Evolutionary conservation across 2,797 vertebrate genomes (phyloP).

Genomic region (Enoplosus armatus): DNA sequence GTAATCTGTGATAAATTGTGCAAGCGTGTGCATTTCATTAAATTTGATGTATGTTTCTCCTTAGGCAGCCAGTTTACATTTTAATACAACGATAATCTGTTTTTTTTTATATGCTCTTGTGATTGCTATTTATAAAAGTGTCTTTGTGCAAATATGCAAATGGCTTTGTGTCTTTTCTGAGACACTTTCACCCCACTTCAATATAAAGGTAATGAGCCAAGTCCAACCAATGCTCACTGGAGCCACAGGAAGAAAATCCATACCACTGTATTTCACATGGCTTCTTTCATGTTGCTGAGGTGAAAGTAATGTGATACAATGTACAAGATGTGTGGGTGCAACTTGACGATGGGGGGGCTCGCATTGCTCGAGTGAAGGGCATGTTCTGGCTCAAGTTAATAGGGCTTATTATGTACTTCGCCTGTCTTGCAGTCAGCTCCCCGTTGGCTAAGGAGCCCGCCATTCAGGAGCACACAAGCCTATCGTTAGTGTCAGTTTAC

Average conservation of each 20-base stretch:
- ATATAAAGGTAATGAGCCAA: slow-evolving; percentile 57
- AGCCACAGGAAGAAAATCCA: slow-evolving; percentile 27
- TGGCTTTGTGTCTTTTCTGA: slow-evolving; percentile 11
- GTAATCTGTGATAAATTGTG: slow-evolving; percentile 39
- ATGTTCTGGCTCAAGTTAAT: slow-evolving; percentile 38
- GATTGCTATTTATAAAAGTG: background rate
- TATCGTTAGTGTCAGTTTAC: slow-evolving; percentile 59
- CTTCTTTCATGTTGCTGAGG: slow-evolving; percentile 21
- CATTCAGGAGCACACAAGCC: slow-evolving; percentile 35
- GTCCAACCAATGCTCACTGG: slow-evolving; percentile 44
- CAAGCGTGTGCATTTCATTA: slow-evolving; percentile 42
- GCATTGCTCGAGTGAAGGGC: slow-evolving; percentile 15
- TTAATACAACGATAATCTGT: slow-evolving; percentile 22
- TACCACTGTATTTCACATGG: slow-evolving; percentile 11
- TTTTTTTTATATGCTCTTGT: background rate
- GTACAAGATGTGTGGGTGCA: background rate
- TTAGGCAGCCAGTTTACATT: slow-evolving; percentile 31
- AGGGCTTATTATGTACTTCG: slow-evolving; percentile 43
- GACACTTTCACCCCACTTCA: slow-evolving; percentile 38
- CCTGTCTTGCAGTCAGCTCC: slow-evolving; percentile 18
- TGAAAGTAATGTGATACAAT: background rate
- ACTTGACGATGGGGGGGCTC: background rate
- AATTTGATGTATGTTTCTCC: slow-evolving; percentile 31
- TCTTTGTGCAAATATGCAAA: slow-evolving; percentile 20
- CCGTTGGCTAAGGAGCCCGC: slow-evolving; percentile 31